These are phyloP conservation scores for Reticulitermes speratus DNA, from an alignment of 1,140 invertebrate genomes.

Conservation along the genomic window DNA sequence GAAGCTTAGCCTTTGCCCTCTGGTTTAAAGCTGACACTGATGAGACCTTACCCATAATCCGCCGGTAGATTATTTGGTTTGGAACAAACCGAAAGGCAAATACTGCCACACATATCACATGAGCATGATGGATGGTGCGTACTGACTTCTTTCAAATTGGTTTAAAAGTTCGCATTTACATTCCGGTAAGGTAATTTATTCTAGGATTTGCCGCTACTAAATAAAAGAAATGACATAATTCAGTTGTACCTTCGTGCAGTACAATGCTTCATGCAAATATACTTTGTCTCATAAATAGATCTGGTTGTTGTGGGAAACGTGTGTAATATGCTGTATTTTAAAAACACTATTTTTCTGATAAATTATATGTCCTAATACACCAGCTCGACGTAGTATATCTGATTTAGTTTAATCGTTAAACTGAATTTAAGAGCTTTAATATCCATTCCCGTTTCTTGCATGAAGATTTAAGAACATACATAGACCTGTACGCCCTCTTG, in stretches of 20 bases:
- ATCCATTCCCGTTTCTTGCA: conserved; percentile 7
- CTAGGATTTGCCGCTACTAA: too few relatives aligned
- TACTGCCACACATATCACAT: too few relatives aligned
- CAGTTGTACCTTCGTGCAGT: not conserved
- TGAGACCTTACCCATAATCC: too few relatives aligned
- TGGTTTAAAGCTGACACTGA: too few relatives aligned
- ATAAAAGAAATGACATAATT: not conserved
- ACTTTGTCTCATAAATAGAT: not conserved
- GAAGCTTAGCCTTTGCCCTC: too few relatives aligned
- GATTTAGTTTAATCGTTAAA: conserved; percentile 5
- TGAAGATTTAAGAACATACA: not conserved
- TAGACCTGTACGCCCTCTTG: not conserved
- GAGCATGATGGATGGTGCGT: too few relatives aligned
- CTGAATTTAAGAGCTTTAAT: conserved; percentile 8
- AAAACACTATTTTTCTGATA: not conserved
- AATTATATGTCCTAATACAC: not conserved
- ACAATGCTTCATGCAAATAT: not conserved
- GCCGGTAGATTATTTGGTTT: too few relatives aligned
- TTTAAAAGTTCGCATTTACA: too few relatives aligned
- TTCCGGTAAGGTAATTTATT: too few relatives aligned
- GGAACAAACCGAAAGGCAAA: too few relatives aligned
- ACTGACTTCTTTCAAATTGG: too few relatives aligned
- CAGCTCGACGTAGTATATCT: not conserved
- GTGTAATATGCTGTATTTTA: not conserved
- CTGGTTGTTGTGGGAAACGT: not conserved